phyloP scores from a whole-genome alignment of 2,797 vertebrate genomes.

The Emys orbicularis region DNA sequence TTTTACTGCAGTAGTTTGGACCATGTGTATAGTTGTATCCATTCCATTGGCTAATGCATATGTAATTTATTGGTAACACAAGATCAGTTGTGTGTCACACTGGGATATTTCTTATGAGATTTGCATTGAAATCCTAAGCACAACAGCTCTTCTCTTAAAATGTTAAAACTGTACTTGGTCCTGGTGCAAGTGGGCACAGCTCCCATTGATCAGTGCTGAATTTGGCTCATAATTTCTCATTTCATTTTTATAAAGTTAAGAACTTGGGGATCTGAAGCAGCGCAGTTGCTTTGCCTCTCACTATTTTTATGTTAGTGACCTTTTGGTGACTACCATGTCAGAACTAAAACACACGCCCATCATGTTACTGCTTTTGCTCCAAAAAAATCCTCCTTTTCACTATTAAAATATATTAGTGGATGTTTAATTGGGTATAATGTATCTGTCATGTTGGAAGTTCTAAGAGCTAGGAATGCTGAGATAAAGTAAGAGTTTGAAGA shows the following conservation, averaged over 20 bases:
- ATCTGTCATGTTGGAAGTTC: neutral
- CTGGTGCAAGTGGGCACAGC: neutral
- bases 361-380: neutral
- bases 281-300: neutral
- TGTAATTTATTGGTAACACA: accelerated
- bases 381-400: neutral
- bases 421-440: neutral
- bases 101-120: neutral
- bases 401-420: neutral
- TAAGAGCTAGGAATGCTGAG: neutral
- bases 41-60: neutral
- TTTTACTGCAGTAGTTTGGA: neutral
- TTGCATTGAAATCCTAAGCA: accelerated
- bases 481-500: neutral
- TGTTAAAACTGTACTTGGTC: neutral
- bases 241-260: neutral
- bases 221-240: neutral
- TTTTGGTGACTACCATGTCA: neutral
- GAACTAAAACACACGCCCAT: neutral
- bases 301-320: neutral
- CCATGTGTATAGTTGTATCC: accelerated
- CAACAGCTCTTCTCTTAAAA: neutral
- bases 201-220: neutral
- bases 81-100: accelerated
- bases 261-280: neutral